Evolutionary conservation across 2,888 invertebrate species (phyloP).

Genomic region (Tetheella fluctuosa): DNA sequence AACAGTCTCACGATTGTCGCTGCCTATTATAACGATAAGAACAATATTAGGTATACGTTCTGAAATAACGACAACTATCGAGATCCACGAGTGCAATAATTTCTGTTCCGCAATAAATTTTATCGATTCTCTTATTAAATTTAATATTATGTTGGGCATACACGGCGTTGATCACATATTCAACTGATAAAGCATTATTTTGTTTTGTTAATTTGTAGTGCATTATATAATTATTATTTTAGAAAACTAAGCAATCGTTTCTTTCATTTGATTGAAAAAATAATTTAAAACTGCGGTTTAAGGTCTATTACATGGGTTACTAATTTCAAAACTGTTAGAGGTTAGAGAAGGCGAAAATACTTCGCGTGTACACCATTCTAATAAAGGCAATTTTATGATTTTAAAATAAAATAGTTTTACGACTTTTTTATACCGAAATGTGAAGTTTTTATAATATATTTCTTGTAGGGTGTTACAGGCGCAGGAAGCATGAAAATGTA

Average conservation of each 20-base stretch:
- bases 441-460: background rate
- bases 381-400: too few relatives aligned
- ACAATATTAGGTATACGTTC: slow-evolving; percentile 54
- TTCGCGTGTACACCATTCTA: too few relatives aligned
- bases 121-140: slow-evolving; percentile 80
- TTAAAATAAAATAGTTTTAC: too few relatives aligned
- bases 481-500: background rate
- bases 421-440: background rate
- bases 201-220: background rate
- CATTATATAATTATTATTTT: background rate
- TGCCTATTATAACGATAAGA: slow-evolving; percentile 58
- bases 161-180: slow-evolving; percentile 27
- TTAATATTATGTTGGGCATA: slow-evolving; percentile 56
- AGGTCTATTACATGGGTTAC: too few relatives aligned
- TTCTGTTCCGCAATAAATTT: slow-evolving; percentile 73
- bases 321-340: too few relatives aligned
- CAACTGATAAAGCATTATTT: background rate
- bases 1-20: slow-evolving; percentile 77
- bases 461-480: background rate
- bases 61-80: slow-evolving; percentile 74
- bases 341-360: too few relatives aligned
- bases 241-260: background rate
- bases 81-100: slow-evolving; percentile 82
- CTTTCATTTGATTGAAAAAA: too few relatives aligned
- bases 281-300: too few relatives aligned